phyloP scores from a whole-genome alignment of 2,888 invertebrate species.

The Orchesella flavescens region DNA sequence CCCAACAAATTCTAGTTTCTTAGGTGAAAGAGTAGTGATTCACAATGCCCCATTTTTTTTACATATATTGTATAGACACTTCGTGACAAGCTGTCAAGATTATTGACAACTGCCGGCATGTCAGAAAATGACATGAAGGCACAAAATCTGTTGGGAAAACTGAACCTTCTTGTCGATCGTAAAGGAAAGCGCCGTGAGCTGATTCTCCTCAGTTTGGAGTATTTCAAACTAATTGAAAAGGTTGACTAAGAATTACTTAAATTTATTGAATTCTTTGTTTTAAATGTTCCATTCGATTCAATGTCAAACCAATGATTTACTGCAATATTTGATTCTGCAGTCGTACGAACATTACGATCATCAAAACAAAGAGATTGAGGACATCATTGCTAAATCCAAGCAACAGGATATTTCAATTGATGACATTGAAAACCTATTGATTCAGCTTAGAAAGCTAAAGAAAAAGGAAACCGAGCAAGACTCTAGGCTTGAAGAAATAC shows the following conservation, averaged over 20 bases:
- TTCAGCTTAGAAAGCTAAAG: constrained; percentile 38
- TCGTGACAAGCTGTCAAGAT: constrained; percentile 51
- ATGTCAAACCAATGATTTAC: too few relatives aligned
- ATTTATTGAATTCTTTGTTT: background rate
- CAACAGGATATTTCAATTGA: constrained; percentile 29
- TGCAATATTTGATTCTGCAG: too few relatives aligned
- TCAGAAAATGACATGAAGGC: constrained; percentile 59
- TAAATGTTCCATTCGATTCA: background rate
- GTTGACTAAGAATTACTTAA: constrained; percentile 19
- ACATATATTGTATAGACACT: constrained; percentile 35
- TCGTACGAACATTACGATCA: constrained; percentile 62
- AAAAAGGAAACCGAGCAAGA: constrained; percentile 59
- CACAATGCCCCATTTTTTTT: background rate
- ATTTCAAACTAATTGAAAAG: constrained; percentile 63
- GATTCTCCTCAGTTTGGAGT: constrained; percentile 62
- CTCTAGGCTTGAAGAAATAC: constrained; percentile 58
- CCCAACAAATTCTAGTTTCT: too few relatives aligned
- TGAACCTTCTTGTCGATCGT: constrained; percentile 52
- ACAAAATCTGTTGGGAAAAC: constrained; percentile 41
- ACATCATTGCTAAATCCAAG: constrained; percentile 57
- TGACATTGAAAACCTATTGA: constrained; percentile 57
- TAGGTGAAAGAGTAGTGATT: background rate
- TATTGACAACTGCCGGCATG: constrained; percentile 56
- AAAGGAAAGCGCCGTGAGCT: constrained; percentile 58
- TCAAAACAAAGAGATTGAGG: constrained; percentile 40